Conservation (phyloP, 2,888 invertebrate genomes). For the Petrolisthes cinctipes region DNA sequence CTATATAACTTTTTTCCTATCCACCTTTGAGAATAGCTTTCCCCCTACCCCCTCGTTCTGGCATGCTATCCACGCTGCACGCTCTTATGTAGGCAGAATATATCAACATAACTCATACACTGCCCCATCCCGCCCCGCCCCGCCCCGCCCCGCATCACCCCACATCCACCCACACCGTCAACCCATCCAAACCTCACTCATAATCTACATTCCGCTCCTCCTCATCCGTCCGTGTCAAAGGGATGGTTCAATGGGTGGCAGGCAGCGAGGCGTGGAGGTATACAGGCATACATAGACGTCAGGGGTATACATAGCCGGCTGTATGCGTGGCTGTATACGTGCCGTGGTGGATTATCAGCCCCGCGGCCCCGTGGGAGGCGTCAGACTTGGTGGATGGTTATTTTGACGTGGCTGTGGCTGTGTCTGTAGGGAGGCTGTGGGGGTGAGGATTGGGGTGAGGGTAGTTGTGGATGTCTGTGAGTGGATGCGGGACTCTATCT, state of each 20-base stretch:
- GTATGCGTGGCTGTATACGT: slow-evolving; percentile 38
- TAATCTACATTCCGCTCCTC: slow-evolving; percentile 43
- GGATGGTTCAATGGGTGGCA: slow-evolving; percentile 31
- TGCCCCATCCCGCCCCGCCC: slow-evolving; percentile 11
- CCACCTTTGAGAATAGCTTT: background rate
- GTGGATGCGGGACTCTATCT: slow-evolving; percentile 29
- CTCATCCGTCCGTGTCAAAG: slow-evolving; percentile 49
- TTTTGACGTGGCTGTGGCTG: slow-evolving; percentile 9
- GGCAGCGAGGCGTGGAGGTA: slow-evolving; percentile 39
- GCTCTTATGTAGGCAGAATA: slow-evolving; percentile 30
- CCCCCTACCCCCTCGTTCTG: background rate
- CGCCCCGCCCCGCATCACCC: background rate
- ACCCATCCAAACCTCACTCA: slow-evolving; percentile 26
- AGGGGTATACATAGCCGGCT: background rate
- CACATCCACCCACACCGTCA: slow-evolving; percentile 20
- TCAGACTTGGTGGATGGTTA: slow-evolving; percentile 42
- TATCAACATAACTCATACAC: slow-evolving; percentile 18
- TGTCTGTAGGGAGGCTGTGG: background rate
- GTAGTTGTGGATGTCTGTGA: slow-evolving; percentile 25
- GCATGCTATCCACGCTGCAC: background rate
- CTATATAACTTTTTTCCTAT: background rate
- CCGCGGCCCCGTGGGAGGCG: slow-evolving; percentile 20
- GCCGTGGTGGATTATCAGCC: slow-evolving; percentile 45
- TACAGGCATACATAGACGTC: slow-evolving; percentile 40
- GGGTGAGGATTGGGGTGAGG: background rate